These are phyloP conservation scores for Amphiprion percula DNA, from an alignment of 2,113 vertebrate species.

Conservation along the genomic window DNA sequence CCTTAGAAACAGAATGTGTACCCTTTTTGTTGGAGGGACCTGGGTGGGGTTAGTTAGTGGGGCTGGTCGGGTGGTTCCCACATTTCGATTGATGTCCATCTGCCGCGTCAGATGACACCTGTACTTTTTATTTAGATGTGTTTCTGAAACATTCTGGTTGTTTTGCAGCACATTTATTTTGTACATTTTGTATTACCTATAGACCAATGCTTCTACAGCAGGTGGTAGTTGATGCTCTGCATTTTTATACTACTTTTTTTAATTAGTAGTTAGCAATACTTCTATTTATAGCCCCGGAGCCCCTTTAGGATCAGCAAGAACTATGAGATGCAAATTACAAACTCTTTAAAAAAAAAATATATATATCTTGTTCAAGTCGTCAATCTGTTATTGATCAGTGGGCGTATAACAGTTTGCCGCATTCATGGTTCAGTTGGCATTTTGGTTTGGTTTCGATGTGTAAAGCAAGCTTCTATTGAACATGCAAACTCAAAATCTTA, in stretches of 20 bases:
- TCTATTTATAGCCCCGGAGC: conserved; percentile 66
- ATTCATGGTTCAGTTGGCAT: conserved; percentile 12
- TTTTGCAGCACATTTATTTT: conserved; percentile 83
- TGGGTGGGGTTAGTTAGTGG: conserved; percentile 17
- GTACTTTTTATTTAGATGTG: conserved; percentile 85
- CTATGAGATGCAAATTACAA: conserved; percentile 66
- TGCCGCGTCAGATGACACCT: conserved; percentile 81
- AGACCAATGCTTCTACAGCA: conserved; percentile 84
- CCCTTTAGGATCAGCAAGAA: conserved; percentile 49
- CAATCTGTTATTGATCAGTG: neutral
- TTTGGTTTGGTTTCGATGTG: conserved; percentile 1
- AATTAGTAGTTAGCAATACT: conserved; percentile 79
- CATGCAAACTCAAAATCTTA: conserved; percentile 9
- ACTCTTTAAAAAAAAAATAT: conserved; percentile 46
- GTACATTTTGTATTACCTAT: conserved; percentile 85
- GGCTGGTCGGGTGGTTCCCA: conserved; percentile 18
- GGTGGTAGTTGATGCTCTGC: conserved; percentile 82
- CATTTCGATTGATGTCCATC: conserved; percentile 71
- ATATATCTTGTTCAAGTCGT: conserved; percentile 14
- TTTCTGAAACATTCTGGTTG: conserved; percentile 77
- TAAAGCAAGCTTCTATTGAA: conserved; percentile 27
- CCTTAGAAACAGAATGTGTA: conserved; percentile 83
- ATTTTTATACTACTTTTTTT: conserved; percentile 84
- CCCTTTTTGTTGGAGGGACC: conserved; percentile 42
- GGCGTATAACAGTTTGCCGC: neutral